Evolutionary conservation across 2,113 vertebrate species (phyloP).

Genomic region (Mastomys natalensis): DNA sequence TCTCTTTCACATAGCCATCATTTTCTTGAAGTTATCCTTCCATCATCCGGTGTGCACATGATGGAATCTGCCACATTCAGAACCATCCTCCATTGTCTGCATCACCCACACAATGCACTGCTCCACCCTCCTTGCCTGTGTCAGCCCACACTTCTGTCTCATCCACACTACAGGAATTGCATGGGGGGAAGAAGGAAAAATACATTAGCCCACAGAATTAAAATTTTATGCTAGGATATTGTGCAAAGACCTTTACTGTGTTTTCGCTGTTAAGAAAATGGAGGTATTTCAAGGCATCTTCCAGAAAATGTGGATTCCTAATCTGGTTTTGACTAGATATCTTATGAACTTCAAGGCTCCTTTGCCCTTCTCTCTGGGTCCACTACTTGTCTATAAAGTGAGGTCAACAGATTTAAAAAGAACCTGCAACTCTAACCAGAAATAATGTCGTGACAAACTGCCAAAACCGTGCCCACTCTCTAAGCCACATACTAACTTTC

Average conservation of each 20-base stretch:
- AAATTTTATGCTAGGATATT: constrained; percentile 21
- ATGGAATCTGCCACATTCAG: background rate
- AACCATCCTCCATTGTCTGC: background rate
- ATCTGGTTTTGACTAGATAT: background rate
- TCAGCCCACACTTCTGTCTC: constrained; percentile 28
- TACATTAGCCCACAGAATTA: background rate
- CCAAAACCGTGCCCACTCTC: background rate
- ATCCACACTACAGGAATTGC: background rate
- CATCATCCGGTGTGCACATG: background rate
- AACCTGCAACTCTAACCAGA: background rate
- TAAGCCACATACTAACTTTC: background rate
- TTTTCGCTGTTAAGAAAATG: constrained; percentile 18
- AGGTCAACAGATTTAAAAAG: constrained; percentile 3
- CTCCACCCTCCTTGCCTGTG: background rate
- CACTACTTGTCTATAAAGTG: constrained; percentile 1
- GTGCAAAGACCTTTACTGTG: constrained; percentile 20
- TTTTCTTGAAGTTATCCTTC: background rate
- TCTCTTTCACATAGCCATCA: background rate
- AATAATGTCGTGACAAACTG: background rate
- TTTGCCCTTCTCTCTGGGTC: background rate
- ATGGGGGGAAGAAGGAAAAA: background rate
- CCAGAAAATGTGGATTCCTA: background rate
- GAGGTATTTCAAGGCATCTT: constrained; percentile 33
- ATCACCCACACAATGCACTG: background rate
- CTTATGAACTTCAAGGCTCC: background rate